These are phyloP conservation scores for Tringa solitaria DNA, from an alignment of 2,113 vertebrate genomes.

Conservation along the genomic window DNA sequence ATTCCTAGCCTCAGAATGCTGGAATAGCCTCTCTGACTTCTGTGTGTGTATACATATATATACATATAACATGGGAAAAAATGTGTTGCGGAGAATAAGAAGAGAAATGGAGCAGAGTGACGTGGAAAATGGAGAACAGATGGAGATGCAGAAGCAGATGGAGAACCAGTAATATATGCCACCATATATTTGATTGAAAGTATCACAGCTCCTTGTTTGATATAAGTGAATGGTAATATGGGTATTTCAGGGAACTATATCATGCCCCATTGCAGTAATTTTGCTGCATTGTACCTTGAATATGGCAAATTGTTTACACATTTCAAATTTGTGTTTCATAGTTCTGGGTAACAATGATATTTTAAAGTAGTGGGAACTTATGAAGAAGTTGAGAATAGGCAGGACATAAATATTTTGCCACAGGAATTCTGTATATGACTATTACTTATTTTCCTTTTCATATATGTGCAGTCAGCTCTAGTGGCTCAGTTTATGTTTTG, in stretches of 20 bases:
- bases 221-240: background rate
- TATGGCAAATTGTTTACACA: background rate
- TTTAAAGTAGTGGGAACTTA: background rate
- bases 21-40: background rate
- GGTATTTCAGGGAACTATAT: background rate
- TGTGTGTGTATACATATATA: background rate
- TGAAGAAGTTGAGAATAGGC: background rate
- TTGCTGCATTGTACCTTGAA: background rate
- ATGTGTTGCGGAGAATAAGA: background rate
- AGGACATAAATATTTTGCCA: background rate
- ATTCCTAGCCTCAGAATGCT: background rate
- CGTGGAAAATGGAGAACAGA: too few relatives aligned
- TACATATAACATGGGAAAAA: background rate
- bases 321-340: background rate
- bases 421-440: background rate
- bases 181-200: background rate
- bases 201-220: background rate
- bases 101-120: background rate
- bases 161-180: background rate
- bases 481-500: conserved; percentile 21
- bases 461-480: conserved; percentile 38
- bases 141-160: too few relatives aligned
- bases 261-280: background rate
- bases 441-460: conserved; percentile 44
- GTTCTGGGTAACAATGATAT: background rate